A percentile compares a stretch with the other conserved stretches of the same genome.
phyloP scores from a whole-genome alignment of 2,797 vertebrate species.

The Capromys pilorides region DNA sequence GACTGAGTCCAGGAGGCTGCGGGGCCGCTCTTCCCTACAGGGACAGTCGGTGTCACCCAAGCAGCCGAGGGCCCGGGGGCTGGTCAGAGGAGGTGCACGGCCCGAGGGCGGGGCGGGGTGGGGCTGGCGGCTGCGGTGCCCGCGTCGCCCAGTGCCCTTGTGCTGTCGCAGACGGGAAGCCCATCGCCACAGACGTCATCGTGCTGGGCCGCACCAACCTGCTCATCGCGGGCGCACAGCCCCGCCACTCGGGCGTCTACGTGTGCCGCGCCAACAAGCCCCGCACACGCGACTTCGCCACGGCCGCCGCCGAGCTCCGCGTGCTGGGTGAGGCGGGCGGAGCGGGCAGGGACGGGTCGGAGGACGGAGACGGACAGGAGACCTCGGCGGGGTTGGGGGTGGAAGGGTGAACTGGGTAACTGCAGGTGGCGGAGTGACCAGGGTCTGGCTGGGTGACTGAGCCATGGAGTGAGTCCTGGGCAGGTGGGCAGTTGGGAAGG shows the following conservation, averaged over 20 bases:
- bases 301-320: constrained; percentile 92
- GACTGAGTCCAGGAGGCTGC: neutral
- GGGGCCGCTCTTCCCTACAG: neutral
- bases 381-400: neutral
- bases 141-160: neutral
- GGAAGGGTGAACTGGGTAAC: too few species aligned
- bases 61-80: neutral
- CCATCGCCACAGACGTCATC: constrained; percentile 94
- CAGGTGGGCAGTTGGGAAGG: neutral
- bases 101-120: neutral
- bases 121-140: neutral
- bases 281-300: constrained; percentile 94
- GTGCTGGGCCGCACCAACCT: constrained; percentile 94
- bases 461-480: neutral
- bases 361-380: neutral
- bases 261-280: constrained; percentile 97
- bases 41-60: neutral
- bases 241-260: constrained; percentile 93
- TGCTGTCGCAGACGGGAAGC: constrained; percentile 91
- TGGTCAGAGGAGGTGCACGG: neutral
- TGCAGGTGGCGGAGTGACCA: neutral
- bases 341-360: neutral
- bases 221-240: constrained; percentile 92
- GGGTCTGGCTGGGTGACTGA: neutral
- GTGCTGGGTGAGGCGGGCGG: constrained; percentile 91